A percentile compares a stretch with the other conserved stretches of the same genome.
phyloP scores from a whole-genome alignment of 2,113 vertebrate species.

The Tupaia tana region DNA sequence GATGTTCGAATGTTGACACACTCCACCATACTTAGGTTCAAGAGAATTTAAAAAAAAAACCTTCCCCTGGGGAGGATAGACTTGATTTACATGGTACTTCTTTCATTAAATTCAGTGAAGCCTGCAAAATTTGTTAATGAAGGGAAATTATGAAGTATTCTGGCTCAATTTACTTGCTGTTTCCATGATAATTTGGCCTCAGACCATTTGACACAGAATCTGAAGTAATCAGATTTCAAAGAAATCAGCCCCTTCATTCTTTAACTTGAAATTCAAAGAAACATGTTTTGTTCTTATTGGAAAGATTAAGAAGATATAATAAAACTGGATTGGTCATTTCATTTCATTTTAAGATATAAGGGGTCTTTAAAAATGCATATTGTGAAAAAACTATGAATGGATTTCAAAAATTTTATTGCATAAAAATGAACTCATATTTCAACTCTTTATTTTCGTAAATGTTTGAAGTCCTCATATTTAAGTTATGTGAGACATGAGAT shows the following conservation, averaged over 20 bases:
- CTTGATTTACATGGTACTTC: slow-evolving; percentile 77
- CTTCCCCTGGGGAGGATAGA: slow-evolving; percentile 55
- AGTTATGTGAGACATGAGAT: background rate
- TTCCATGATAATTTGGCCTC: slow-evolving; percentile 76
- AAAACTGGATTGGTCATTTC: background rate
- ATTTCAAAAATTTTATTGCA: too few relatives aligned
- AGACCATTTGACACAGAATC: slow-evolving; percentile 66
- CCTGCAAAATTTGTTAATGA: slow-evolving; percentile 80
- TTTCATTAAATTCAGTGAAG: slow-evolving; percentile 72
- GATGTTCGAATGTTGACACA: slow-evolving; percentile 72
- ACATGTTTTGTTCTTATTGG: slow-evolving; percentile 49
- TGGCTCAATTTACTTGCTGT: slow-evolving; percentile 74
- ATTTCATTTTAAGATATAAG: background rate
- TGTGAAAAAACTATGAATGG: too few relatives aligned
- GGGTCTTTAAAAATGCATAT: too few relatives aligned
- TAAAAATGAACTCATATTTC: too few relatives aligned
- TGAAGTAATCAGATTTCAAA: slow-evolving; percentile 72
- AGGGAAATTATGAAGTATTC: slow-evolving; percentile 79
- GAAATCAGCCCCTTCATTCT: slow-evolving; percentile 60
- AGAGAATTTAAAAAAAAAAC: slow-evolving; percentile 43
- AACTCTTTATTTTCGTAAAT: too few relatives aligned
- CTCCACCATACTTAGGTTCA: slow-evolving; percentile 58
- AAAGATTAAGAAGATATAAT: slow-evolving; percentile 1
- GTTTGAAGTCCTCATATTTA: background rate
- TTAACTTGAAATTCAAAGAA: slow-evolving; percentile 42